phyloP scores from a whole-genome alignment of 2,888 invertebrate genomes.

The Drepanosiphum platanoidis region DNA sequence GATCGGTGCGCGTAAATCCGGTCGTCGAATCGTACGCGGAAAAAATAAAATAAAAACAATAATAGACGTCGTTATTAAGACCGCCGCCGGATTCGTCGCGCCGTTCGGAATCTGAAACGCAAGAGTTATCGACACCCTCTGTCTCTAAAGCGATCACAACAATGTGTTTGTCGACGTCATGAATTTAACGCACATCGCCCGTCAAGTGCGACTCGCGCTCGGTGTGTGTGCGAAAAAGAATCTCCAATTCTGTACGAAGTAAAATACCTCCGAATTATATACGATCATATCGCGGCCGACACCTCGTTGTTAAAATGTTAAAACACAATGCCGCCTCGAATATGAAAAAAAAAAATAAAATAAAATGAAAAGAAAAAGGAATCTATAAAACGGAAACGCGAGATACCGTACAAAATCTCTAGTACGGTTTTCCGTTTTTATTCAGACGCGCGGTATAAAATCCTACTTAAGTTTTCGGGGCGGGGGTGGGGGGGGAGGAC shows the following conservation, averaged over 20 bases:
- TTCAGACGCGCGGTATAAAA: neutral
- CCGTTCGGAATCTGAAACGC: too few relatives aligned
- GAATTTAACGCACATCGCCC: too few relatives aligned
- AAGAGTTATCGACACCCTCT: too few relatives aligned
- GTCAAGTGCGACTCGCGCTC: too few relatives aligned
- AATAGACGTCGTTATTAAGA: too few relatives aligned
- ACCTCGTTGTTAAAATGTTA: neutral
- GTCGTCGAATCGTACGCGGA: too few relatives aligned
- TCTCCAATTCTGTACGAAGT: neutral
- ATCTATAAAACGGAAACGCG: neutral
- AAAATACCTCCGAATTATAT: neutral
- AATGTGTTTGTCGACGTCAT: slow-evolving; percentile 2
- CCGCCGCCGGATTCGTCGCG: too few relatives aligned
- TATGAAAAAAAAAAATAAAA: too few relatives aligned
- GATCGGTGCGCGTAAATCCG: too few relatives aligned
- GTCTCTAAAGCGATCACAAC: neutral
- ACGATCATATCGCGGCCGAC: neutral
- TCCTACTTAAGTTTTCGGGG: neutral
- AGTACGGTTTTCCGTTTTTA: neutral
- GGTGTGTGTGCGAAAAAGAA: neutral
- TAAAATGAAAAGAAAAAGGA: neutral
- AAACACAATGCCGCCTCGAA: neutral
- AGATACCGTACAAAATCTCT: neutral
- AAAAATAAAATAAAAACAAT: too few relatives aligned
- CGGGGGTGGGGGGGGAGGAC: too few relatives aligned